A percentile compares a stretch with the other conserved stretches of the same genome.
These are phyloP conservation scores for Drosophila lowei DNA, from an alignment of 1,140 invertebrate species.

Conservation along the genomic window DNA sequence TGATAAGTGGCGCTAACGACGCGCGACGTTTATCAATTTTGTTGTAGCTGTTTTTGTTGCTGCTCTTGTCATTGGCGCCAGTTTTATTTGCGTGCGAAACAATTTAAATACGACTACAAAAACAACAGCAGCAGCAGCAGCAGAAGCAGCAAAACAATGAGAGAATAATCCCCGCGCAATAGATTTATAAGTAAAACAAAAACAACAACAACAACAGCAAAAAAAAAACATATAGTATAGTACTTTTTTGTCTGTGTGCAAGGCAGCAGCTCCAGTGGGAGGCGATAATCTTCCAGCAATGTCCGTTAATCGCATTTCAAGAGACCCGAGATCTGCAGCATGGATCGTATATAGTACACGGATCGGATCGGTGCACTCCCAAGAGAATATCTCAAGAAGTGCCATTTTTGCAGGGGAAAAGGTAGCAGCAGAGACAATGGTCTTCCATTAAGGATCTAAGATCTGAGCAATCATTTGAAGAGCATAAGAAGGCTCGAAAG, in stretches of 20 bases:
- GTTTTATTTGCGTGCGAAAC: constrained; percentile 80
- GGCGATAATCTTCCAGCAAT: constrained; percentile 30
- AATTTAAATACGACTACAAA: constrained; percentile 58
- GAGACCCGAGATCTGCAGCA: constrained; percentile 30
- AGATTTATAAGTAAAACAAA: constrained; percentile 22
- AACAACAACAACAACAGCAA: too few species aligned
- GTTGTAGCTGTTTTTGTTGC: constrained; percentile 25
- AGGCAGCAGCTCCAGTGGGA: constrained; percentile 5
- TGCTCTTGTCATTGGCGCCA: constrained; percentile 67
- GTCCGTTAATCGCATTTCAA: constrained; percentile 40
- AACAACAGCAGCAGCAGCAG: constrained; percentile 10
- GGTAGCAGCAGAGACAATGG: too few species aligned
- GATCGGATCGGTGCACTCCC: too few species aligned
- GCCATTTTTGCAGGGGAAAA: too few species aligned
- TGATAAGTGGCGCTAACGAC: constrained; percentile 80
- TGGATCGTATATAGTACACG: background rate
- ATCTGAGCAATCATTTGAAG: too few species aligned
- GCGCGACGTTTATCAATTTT: constrained; percentile 76
- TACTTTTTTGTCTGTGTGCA: background rate
- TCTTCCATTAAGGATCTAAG: too few species aligned
- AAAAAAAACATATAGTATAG: background rate
- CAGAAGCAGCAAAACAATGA: constrained; percentile 22
- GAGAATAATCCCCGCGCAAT: constrained; percentile 25
- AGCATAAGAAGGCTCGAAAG: too few species aligned
- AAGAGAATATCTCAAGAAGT: too few species aligned